A percentile compares a stretch with the other conserved stretches of the same genome.
phyloP scores from a whole-genome alignment of 2,888 invertebrate genomes.

The Platerodrilus igneus region DNA sequence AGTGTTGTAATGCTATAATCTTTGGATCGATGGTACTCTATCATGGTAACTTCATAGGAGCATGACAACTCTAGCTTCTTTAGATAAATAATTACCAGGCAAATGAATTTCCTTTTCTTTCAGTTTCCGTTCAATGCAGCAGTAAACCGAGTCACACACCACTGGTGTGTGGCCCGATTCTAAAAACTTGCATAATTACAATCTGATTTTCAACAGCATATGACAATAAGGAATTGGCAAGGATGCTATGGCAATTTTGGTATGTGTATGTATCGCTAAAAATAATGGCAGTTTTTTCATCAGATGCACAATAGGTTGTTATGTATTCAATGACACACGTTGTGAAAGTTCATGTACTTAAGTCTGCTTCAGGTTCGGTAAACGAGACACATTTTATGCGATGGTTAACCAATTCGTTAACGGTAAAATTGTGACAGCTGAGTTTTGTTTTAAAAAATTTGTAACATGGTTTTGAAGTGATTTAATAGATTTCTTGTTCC shows the following conservation, averaged over 20 bases:
- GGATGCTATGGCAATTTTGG: constrained; percentile 15
- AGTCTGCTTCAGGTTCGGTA: not conserved
- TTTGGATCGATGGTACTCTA: too few species aligned
- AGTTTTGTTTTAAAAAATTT: constrained; percentile 5
- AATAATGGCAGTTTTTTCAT: constrained; percentile 1
- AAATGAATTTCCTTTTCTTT: constrained; percentile 6
- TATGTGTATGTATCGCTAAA: constrained; percentile 13
- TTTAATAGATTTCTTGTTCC: too few species aligned
- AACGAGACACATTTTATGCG: constrained; percentile 5
- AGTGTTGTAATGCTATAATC: too few species aligned
- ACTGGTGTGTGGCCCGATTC: constrained; percentile 39
- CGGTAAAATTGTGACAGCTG: constrained; percentile 11
- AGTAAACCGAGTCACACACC: constrained; percentile 39
- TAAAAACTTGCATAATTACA: constrained; percentile 13
- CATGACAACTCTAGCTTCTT: too few species aligned
- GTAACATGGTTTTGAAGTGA: too few species aligned
- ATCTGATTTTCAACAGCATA: constrained; percentile 8
- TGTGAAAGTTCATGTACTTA: constrained; percentile 5
- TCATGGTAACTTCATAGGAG: too few species aligned
- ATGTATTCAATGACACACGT: constrained; percentile 5
- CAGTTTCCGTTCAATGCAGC: constrained; percentile 34
- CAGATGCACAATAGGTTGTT: not conserved
- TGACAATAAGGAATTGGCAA: constrained; percentile 19
- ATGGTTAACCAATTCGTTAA: not conserved
- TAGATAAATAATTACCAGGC: too few species aligned